Evolutionary conservation across 2,888 invertebrate genomes (phyloP), one percentile per base, ranked within the genome.

Genomic region (Neoaliturus tenellus): DNA sequence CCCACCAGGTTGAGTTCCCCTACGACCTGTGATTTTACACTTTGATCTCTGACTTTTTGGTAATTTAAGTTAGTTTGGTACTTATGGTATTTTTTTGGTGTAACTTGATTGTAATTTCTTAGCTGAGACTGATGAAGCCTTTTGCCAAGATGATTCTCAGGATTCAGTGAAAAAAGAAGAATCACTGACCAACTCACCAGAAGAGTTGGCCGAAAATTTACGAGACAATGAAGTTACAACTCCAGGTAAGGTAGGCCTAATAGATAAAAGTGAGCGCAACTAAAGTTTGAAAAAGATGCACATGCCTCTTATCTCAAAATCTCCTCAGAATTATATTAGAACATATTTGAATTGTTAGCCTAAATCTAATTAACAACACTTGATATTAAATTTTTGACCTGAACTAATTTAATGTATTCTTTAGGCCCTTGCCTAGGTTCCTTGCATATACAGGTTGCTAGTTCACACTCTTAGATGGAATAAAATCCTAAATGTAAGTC

Each of bases 21-120:
- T 48, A 39, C 71, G 3, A 69, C 17, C 41, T 82, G 82, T 82
- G 82, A 82, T 82, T 81, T 41, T 51, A 33, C 82, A 82, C 82
- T 82, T 82, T 82, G 82, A 82, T 82, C 82, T 28, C 82, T 82
- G 82, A 81, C 31, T 51, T 35, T 35, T 35, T 14, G 14, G 48
- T 3, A 55, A 20, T 55, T 25, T 48, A 4, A 55, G 25, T 55
- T 25, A 1, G 20, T 20, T 20, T 20, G 12, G 25, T 2, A 23
- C 25, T 55, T 20, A 25, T 55, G 3, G 3, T 25, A 5, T 58
- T 6, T 58, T 4, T 58, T 51, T 12, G 51, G 12, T 12, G 5
- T 39, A 39, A 39, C 39, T 39, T 8, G 12, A 39, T 12, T 14
- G 8, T 44, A 14, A n/a, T 55, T 55, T 55, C 55, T n/a, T 12